Conservation (phyloP, 2,888 invertebrate species). For the Drosophila putrida region DNA sequence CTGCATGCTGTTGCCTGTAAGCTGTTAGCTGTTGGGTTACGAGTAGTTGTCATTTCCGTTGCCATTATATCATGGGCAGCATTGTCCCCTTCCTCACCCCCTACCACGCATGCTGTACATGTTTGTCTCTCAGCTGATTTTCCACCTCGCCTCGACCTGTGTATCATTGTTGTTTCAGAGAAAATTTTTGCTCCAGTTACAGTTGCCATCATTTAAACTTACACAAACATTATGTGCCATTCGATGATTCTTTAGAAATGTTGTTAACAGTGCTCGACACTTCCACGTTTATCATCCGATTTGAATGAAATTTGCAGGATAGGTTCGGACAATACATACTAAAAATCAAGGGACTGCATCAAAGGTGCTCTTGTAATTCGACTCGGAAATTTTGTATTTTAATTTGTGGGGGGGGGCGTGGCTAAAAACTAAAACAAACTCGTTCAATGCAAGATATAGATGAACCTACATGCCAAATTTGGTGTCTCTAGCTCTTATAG, state of each 20-base stretch:
- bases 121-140: slow-evolving; percentile 43
- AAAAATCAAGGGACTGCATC: too few species aligned
- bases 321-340: too few species aligned
- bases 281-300: too few species aligned
- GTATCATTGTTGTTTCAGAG: slow-evolving; percentile 43
- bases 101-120: neutral
- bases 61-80: slow-evolving; percentile 73
- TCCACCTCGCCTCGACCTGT: slow-evolving; percentile 48
- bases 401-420: too few species aligned
- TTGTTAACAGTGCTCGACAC: neutral
- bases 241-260: slow-evolving; percentile 8
- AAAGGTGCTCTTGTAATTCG: too few species aligned
- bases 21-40: slow-evolving; percentile 37
- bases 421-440: too few species aligned
- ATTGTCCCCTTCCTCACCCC: slow-evolving; percentile 47
- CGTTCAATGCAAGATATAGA: too few species aligned
- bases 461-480: too few species aligned
- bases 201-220: slow-evolving; percentile 42
- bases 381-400: too few species aligned
- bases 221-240: slow-evolving; percentile 35
- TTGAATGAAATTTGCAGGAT: too few species aligned
- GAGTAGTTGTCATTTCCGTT: slow-evolving; percentile 68
- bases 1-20: slow-evolving; percentile 24
- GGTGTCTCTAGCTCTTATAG: too few species aligned
- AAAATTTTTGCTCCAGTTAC: slow-evolving; percentile 55